Evolutionary conservation across 2,797 vertebrate species (phyloP).

Genomic region (Huso huso): DNA sequence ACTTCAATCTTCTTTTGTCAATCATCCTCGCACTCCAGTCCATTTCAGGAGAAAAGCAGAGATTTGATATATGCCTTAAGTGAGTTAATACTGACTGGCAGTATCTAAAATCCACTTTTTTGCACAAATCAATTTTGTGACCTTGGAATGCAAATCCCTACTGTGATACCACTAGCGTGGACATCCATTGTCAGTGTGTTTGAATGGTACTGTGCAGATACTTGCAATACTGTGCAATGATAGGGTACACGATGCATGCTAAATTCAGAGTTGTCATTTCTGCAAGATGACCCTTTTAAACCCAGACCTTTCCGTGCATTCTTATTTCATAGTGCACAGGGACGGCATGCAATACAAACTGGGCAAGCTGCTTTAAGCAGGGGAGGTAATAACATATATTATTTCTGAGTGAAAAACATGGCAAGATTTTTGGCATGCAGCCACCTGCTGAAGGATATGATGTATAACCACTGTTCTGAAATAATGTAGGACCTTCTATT

Average conservation of each 20-base stretch:
- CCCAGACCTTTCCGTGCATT: not conserved
- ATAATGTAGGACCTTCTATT: too few relatives aligned
- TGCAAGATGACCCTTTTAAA: not conserved
- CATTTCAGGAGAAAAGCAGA: not conserved
- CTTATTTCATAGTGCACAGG: too few relatives aligned
- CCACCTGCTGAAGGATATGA: too few relatives aligned
- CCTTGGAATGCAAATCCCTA: not conserved
- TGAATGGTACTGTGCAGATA: not conserved
- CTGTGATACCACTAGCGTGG: not conserved
- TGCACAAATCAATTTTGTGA: not conserved
- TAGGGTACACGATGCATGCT: not conserved
- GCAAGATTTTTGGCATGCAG: too few relatives aligned
- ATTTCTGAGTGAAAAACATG: too few relatives aligned
- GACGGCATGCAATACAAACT: too few relatives aligned
- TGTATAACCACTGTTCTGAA: too few relatives aligned
- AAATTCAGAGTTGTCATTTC: not conserved
- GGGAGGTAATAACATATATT: too few relatives aligned
- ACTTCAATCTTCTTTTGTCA: too few relatives aligned
- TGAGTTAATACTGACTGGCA: not conserved
- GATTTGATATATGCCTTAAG: not conserved
- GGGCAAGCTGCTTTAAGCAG: too few relatives aligned
- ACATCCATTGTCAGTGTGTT: not conserved
- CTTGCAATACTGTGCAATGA: not conserved
- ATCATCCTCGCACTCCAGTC: not conserved
- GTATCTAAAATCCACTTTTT: not conserved